These are phyloP conservation scores for Forbesichthys papilliferus DNA, from an alignment of 2,113 vertebrate species.

Conservation along the genomic window DNA sequence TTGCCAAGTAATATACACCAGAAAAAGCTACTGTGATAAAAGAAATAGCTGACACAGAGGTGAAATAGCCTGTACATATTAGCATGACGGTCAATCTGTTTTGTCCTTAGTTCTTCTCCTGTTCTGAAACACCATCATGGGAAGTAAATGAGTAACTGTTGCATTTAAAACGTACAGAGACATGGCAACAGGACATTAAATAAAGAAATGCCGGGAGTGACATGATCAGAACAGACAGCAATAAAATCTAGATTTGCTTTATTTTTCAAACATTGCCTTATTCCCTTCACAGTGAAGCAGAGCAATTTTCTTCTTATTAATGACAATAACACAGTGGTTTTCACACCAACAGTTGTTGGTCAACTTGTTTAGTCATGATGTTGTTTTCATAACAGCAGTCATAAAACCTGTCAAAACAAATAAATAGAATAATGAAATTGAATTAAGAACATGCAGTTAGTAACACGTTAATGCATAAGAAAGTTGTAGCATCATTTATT, in stretches of 20 bases:
- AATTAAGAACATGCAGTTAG: background rate
- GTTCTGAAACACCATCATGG: too few relatives aligned
- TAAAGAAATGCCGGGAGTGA: background rate
- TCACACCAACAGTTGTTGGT: background rate
- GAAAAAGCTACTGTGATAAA: too few relatives aligned
- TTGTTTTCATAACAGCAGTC: background rate
- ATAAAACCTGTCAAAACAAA: background rate
- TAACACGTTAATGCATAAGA: too few relatives aligned
- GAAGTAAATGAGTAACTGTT: too few relatives aligned
- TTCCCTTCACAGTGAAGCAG: background rate
- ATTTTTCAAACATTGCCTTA: background rate
- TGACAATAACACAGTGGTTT: constrained; percentile 1
- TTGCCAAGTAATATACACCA: too few relatives aligned
- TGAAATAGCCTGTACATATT: too few relatives aligned
- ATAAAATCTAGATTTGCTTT: background rate
- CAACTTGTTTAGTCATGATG: background rate
- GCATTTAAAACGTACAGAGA: background rate
- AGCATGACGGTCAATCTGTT: too few relatives aligned
- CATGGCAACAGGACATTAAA: background rate
- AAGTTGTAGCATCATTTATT: background rate
- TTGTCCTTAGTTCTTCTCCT: too few relatives aligned
- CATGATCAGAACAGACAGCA: background rate
- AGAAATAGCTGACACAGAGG: too few relatives aligned
- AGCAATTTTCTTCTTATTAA: background rate
- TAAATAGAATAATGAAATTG: background rate